Base-by-base conservation (phyloP, 2,113 vertebrate genomes). In the Scatophagus argus region DNA sequence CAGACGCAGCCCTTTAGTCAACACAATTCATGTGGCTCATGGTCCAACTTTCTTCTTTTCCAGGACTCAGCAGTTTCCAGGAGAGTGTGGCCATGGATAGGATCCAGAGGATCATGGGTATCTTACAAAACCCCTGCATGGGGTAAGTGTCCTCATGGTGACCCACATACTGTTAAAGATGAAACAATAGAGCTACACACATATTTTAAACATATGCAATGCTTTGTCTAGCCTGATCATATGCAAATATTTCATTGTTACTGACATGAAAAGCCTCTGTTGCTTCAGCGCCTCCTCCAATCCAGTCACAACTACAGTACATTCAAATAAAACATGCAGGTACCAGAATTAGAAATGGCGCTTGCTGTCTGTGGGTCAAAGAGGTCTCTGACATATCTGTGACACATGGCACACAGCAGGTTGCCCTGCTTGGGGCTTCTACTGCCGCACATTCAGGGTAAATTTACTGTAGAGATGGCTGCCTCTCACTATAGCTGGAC, bases 81-180 rank as follows among this genome's bases (percentile, higher is more conserved):
- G 94, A 96, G 91, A 96, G 94, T 23, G 94, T 96, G 68, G 95
- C 95, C 61, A 94, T 95, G 92, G 95, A 96, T 89, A 79, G 95
- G 73, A 95, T 96, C 68, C 94, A 95, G 84, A 95, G 95, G 90
- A 96, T 96, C 87, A 94, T 96, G 94, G 95, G 95, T 41, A 94
- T 96, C 32, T 87, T 96, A 73, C 94, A 93, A 86, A 95, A 95
- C 83, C 95, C 94, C 13, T 91, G 83, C 77, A 92, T 93, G 88
- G 94, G 95, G 95, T 96, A 81, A 89, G 92, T 90, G 81, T 75
- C 71, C 32, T 80, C 34, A 52, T 19, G 6, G 0, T 74, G 67
- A 56, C 82, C 82, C 51, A 63, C 23, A 62, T 75, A 67, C 62
- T 21, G 43, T 27, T 34, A 34, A 5, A n/a, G 36, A 49, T 25